Conservation (phyloP, 2,113 vertebrate genomes). For the Elephas maximus region DNA sequence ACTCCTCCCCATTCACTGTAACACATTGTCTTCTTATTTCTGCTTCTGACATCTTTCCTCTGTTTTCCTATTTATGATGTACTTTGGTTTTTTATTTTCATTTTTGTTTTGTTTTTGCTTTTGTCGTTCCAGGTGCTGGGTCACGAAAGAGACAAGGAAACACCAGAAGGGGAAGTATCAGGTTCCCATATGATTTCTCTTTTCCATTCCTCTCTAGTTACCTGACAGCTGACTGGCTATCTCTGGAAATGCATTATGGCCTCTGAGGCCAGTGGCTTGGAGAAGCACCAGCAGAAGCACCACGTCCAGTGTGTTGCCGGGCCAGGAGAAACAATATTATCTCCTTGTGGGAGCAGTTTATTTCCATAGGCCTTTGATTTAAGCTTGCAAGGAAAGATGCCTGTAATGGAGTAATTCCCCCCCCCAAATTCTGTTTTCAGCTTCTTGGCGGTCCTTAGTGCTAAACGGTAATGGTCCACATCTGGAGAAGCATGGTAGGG, state of each 20-base stretch:
- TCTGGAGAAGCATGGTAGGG: conserved; percentile 51
- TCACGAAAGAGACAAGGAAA: background rate
- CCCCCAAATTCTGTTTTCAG: background rate
- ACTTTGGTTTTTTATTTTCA: background rate
- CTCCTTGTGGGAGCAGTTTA: conserved; percentile 40
- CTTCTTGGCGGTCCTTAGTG: background rate
- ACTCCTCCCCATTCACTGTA: background rate
- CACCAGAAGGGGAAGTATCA: background rate
- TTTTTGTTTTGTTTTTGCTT: background rate
- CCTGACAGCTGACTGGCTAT: conserved; percentile 30
- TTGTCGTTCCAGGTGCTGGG: conserved; percentile 35
- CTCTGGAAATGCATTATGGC: background rate
- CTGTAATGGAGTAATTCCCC: conserved; percentile 2
- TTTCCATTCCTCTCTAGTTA: background rate
- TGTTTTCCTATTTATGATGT: background rate
- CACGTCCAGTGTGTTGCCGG: background rate
- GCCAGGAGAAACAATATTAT: conserved; percentile 47
- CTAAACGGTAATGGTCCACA: conserved; percentile 52
- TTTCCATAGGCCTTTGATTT: conserved; percentile 57
- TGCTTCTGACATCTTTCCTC: background rate
- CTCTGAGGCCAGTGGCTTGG: background rate
- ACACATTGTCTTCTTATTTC: background rate
- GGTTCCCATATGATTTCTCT: background rate
- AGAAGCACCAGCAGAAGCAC: background rate
- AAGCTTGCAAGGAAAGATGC: conserved; percentile 41